Percentiles rank a stretch among this genome's conserved stretches.
These are phyloP conservation scores for Dimorphilus gyrociliatus DNA, from an alignment of 2,888 invertebrate species.

Conservation along the genomic window DNA sequence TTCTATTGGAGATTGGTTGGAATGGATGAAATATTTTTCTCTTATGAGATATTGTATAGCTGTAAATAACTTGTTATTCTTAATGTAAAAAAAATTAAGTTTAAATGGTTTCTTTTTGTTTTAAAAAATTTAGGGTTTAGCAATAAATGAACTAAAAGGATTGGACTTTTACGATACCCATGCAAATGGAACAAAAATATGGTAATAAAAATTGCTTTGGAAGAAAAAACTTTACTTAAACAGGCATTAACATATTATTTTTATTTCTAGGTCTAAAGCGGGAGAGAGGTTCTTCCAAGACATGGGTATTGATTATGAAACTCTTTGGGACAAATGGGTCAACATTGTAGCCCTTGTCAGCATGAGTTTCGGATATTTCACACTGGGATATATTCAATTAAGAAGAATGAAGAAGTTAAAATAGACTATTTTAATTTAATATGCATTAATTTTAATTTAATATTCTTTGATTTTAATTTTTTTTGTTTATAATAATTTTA, in stretches of 20 bases:
- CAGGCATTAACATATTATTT: no score
- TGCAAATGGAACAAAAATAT: conserved; percentile 5
- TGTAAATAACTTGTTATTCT: no score
- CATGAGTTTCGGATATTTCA: conserved; percentile 16
- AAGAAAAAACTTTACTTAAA: no score
- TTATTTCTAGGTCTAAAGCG: conserved; percentile 9
- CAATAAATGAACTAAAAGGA: conserved; percentile 24
- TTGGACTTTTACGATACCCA: conserved; percentile 11
- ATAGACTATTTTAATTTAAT: no score
- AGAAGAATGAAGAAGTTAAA: conserved; percentile 20
- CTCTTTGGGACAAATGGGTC: conserved; percentile 23
- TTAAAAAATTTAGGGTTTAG: conserved; percentile 23
- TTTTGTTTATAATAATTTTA: no score
- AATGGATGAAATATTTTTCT: conserved; percentile 28
- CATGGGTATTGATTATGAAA: conserved; percentile 17
- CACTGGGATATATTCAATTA: conserved; percentile 21
- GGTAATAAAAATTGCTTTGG: conserved; percentile 7
- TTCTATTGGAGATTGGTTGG: conserved; percentile 21
- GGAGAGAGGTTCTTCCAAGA: conserved; percentile 17
- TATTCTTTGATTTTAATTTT: no score
- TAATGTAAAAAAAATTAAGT: no score
- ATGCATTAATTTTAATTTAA: no score
- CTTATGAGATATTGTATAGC: conserved; percentile 29
- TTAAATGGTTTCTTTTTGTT: no score
- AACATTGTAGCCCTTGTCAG: conserved; percentile 20